phyloP scores from a whole-genome alignment of 2,113 vertebrate species.

The Turdus rufiventris region DNA sequence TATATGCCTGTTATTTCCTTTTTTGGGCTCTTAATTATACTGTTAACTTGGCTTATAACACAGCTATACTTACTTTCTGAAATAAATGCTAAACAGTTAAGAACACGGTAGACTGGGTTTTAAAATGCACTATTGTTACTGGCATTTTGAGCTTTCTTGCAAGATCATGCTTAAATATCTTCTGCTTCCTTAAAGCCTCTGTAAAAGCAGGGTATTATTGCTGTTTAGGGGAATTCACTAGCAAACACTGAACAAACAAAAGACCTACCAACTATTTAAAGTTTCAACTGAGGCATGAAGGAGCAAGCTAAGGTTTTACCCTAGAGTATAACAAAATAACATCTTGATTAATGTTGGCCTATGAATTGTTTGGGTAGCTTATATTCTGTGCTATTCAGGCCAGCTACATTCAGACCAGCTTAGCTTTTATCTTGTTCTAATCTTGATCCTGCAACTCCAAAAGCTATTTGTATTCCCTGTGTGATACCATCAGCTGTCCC shows the following conservation, averaged over 20 bases:
- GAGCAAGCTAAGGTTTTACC: background rate
- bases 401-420: background rate
- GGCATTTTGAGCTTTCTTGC: background rate
- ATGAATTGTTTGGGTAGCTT: background rate
- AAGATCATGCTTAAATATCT: background rate
- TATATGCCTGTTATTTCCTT: background rate
- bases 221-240: background rate
- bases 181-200: background rate
- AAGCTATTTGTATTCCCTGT: background rate
- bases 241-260: background rate
- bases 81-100: background rate
- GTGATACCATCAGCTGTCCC: constrained; percentile 18
- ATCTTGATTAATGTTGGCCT: constrained; percentile 22
- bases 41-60: background rate
- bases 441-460: constrained; percentile 26
- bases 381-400: background rate
- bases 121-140: background rate
- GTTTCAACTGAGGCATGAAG: background rate
- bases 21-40: background rate
- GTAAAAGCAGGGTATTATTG: background rate
- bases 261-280: background rate
- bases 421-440: constrained; percentile 40
- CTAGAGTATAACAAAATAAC: background rate
- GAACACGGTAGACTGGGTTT: background rate
- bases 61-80: background rate